These are phyloP conservation scores for Coptodon bakossiorum DNA, from an alignment of 2,113 vertebrate genomes.

Conservation along the genomic window DNA sequence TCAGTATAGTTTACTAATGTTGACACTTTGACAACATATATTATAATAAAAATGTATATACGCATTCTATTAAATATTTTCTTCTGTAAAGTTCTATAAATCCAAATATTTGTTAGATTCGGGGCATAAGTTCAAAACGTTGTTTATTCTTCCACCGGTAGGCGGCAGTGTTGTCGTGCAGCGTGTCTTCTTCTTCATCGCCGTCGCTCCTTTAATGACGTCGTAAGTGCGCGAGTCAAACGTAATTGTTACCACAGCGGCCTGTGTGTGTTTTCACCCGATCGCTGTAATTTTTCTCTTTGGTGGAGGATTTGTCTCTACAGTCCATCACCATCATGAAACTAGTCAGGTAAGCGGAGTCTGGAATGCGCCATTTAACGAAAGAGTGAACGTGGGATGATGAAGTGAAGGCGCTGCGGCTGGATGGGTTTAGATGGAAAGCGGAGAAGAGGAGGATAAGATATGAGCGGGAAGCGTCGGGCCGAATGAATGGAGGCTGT, in stretches of 20 bases:
- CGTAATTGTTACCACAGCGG: slow-evolving; percentile 29
- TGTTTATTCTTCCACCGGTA: background rate
- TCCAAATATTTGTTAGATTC: background rate
- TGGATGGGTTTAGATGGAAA: slow-evolving; percentile 64
- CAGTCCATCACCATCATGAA: slow-evolving; percentile 69
- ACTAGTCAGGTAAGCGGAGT: slow-evolving; percentile 69
- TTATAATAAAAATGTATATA: background rate
- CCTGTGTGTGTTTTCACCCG: slow-evolving; percentile 18
- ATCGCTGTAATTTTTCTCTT: slow-evolving; percentile 63
- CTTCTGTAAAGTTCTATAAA: background rate
- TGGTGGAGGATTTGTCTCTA: slow-evolving; percentile 53
- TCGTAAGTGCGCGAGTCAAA: background rate
- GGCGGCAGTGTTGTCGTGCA: background rate
- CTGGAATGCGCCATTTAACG: accelerated
- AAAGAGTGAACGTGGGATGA: accelerated
- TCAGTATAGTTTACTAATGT: background rate
- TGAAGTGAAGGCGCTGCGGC: accelerated
- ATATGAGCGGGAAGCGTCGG: slow-evolving; percentile 55
- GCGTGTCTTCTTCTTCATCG: accelerated
- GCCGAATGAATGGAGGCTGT: slow-evolving; percentile 37
- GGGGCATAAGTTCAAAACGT: background rate
- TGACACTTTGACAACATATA: background rate
- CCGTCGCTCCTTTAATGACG: slow-evolving; percentile 25
- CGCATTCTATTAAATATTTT: background rate
- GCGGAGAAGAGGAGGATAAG: background rate